Evolutionary conservation across 2,113 vertebrate species (phyloP).

Genomic region (Athene noctua): DNA sequence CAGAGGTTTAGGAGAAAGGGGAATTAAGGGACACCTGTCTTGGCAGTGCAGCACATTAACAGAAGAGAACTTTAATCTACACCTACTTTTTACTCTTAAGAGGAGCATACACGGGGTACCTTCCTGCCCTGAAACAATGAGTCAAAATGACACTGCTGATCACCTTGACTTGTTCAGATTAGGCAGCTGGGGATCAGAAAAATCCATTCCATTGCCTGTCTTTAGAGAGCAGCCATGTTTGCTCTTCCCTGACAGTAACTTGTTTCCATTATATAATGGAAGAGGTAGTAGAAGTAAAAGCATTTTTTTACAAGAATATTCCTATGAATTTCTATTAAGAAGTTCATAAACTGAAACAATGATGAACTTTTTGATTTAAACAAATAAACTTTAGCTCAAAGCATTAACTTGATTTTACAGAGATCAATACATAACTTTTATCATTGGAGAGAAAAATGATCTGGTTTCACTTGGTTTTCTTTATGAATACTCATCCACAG

Average conservation of each 20-base stretch:
- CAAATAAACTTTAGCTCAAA: neutral
- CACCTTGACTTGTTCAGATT: neutral
- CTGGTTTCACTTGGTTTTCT: neutral
- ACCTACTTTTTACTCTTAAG: neutral
- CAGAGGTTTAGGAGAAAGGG: neutral
- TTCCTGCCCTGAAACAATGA: neutral
- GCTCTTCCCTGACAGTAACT: neutral
- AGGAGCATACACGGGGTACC: fast-evolving
- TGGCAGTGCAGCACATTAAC: neutral
- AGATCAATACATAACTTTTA: neutral
- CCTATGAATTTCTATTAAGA: neutral
- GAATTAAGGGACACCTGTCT: neutral
- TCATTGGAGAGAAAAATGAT: neutral
- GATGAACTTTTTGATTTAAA: neutral
- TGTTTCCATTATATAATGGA: neutral
- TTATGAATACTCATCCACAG: neutral
- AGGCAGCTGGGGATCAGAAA: neutral
- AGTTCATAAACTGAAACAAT: neutral
- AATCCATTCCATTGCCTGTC: neutral
- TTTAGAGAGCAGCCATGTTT: neutral
- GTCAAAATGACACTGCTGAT: neutral
- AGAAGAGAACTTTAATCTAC: neutral
- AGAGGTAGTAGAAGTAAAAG: neutral
- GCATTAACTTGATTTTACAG: neutral
- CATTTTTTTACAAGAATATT: neutral